Conservation (phyloP, 1,140 invertebrate genomes). For the Saxidomus purpurata region DNA sequence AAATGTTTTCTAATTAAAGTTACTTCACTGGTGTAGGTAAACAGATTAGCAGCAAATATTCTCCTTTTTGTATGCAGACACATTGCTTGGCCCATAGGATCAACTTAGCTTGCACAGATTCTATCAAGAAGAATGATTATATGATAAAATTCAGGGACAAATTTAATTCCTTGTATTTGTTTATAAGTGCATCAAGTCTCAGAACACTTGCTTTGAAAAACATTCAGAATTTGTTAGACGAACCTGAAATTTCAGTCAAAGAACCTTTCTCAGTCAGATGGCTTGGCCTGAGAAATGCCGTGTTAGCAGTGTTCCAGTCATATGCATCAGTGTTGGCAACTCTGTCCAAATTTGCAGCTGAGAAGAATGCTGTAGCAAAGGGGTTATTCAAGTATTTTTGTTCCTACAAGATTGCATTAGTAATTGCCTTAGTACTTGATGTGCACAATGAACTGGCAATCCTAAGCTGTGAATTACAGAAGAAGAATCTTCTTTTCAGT, state of each 20-base stretch:
- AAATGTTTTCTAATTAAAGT: too few relatives aligned
- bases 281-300: constrained; percentile 38
- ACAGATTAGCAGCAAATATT: constrained; percentile 32
- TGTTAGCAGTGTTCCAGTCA: not conserved
- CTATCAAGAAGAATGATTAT: constrained; percentile 54
- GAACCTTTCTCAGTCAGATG: constrained; percentile 35
- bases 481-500: constrained; percentile 9
- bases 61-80: constrained; percentile 46
- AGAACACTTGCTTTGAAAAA: constrained; percentile 39
- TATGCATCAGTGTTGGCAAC: not conserved
- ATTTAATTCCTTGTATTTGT: constrained; percentile 38
- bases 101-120: constrained; percentile 46
- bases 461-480: constrained; percentile 24
- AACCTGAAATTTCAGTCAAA: constrained; percentile 44
- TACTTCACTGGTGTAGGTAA: too few relatives aligned
- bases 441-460: constrained; percentile 18
- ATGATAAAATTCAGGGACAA: constrained; percentile 53
- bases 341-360: not conserved
- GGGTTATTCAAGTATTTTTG: constrained; percentile 28
- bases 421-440: constrained; percentile 42
- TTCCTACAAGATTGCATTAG: constrained; percentile 27
- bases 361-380: constrained; percentile 11
- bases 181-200: constrained; percentile 34
- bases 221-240: constrained; percentile 33
- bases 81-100: constrained; percentile 35